These are phyloP conservation scores for Bradysia coprophila DNA, from an alignment of 1,140 invertebrate species.

Conservation along the genomic window DNA sequence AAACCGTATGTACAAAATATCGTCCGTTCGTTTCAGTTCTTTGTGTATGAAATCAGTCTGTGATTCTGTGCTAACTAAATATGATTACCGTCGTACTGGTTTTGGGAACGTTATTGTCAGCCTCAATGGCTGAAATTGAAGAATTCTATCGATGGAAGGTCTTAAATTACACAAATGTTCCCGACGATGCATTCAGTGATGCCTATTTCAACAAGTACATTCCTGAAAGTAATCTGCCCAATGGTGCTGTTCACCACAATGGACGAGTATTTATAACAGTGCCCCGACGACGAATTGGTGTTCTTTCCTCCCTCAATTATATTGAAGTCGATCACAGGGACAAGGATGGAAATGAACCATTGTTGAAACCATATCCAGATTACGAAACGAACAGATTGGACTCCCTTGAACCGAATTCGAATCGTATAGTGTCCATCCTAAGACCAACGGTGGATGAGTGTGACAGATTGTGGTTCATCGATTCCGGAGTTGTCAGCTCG, in stretches of 20 bases:
- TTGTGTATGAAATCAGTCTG: too few species aligned
- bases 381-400: constrained; percentile 32
- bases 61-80: too few species aligned
- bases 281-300: constrained; percentile 40
- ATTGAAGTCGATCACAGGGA: constrained; percentile 27
- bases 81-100: too few species aligned
- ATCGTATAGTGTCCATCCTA: constrained; percentile 39
- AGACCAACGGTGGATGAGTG: constrained; percentile 43
- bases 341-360: constrained; percentile 25
- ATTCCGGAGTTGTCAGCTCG: constrained; percentile 31
- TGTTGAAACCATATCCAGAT: constrained; percentile 42
- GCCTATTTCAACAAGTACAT: too few species aligned
- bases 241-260: constrained; percentile 42
- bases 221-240: constrained; percentile 57
- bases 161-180: too few species aligned
- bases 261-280: constrained; percentile 52
- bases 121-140: too few species aligned
- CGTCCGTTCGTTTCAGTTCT: too few species aligned
- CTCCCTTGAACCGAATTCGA: constrained; percentile 19
- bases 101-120: too few species aligned
- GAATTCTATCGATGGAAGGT: too few species aligned
- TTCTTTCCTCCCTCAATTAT: constrained; percentile 49
- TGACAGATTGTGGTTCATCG: constrained; percentile 51
- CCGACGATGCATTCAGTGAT: too few species aligned
- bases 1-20: too few species aligned